Evolutionary conservation across 2,113 vertebrate species (phyloP).

Genomic region (Pandion haliaetus): DNA sequence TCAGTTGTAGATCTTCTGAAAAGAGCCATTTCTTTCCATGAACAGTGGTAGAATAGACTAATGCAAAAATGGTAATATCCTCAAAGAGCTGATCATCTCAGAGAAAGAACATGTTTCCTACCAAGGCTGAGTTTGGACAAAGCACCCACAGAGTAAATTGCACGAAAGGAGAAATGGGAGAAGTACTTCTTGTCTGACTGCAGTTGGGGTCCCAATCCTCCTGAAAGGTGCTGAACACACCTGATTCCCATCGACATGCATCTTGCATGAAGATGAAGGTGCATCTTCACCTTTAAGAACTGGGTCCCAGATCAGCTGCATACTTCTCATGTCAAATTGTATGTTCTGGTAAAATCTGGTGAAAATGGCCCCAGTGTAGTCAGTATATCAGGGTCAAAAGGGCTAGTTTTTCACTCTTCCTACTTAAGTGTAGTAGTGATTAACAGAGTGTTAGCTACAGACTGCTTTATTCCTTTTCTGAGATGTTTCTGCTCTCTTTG

Average conservation of each 20-base stretch:
- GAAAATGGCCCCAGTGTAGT: neutral
- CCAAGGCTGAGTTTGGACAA: conserved; percentile 13
- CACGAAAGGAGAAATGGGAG: neutral
- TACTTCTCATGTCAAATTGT: neutral
- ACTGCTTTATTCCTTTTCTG: neutral
- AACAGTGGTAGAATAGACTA: neutral
- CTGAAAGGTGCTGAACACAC: neutral
- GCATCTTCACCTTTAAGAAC: neutral
- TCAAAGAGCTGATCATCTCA: neutral
- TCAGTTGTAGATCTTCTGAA: neutral
- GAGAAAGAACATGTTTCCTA: neutral
- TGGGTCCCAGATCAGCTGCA: fast-evolving
- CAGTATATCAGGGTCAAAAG: neutral
- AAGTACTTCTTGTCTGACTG: neutral
- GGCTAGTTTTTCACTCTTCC: neutral
- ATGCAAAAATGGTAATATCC: conserved; percentile 7
- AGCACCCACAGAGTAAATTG: neutral
- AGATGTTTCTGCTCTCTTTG: neutral
- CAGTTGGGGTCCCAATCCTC: fast-evolving
- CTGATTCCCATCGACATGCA: neutral
- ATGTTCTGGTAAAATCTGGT: fast-evolving
- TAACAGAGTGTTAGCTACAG: neutral
- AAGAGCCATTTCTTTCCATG: neutral
- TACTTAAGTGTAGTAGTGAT: neutral
- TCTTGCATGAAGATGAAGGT: neutral